Evolutionary conservation across 2,888 invertebrate species (phyloP).

Genomic region (Oxyteleia sp.): DNA sequence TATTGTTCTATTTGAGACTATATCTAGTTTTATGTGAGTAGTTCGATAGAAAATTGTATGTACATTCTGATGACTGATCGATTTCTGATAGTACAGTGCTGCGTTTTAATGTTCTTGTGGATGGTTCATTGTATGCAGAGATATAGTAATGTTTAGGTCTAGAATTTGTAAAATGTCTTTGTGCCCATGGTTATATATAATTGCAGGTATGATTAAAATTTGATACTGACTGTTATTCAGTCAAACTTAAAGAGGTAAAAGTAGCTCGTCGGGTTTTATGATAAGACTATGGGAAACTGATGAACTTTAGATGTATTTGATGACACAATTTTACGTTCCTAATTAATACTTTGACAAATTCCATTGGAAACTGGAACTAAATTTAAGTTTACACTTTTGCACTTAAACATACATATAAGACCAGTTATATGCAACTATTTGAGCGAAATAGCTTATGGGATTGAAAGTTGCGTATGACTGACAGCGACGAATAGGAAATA

Average conservation of each 20-base stretch:
- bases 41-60: slow-evolving; percentile 45
- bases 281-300: background rate
- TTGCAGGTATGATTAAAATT: slow-evolving; percentile 14
- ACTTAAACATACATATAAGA: background rate
- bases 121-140: slow-evolving; percentile 51
- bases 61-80: slow-evolving; percentile 48
- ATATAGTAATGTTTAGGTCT: slow-evolving; percentile 35
- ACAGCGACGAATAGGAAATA: background rate
- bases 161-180: slow-evolving; percentile 14
- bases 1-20: slow-evolving; percentile 49
- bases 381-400: background rate
- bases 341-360: background rate
- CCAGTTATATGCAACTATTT: background rate
- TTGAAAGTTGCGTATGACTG: background rate
- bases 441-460: background rate
- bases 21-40: slow-evolving; percentile 62
- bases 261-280: background rate
- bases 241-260: background rate
- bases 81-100: slow-evolving; percentile 58
- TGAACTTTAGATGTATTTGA: background rate
- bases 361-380: background rate
- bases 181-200: slow-evolving; percentile 26
- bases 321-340: too few relatives aligned
- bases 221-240: background rate
- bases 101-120: slow-evolving; percentile 58